phyloP scores from a whole-genome alignment of 2,113 vertebrate genomes.

The Centropristis striata region DNA sequence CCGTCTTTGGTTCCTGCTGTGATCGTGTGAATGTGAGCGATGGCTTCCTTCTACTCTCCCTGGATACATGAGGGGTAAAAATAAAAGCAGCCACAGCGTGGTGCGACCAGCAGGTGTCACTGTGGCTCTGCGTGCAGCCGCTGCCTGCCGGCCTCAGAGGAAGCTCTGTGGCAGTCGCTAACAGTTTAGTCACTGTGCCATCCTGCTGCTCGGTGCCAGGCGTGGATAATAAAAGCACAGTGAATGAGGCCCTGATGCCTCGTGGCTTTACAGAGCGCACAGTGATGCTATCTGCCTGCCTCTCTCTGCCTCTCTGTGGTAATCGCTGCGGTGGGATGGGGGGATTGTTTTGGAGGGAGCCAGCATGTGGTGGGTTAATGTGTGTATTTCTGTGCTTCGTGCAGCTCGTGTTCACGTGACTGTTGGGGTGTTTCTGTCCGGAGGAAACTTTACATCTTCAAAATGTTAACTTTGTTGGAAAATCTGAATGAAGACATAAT shows the following conservation, averaged over 20 bases:
- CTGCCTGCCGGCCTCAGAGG: background rate
- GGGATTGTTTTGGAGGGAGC: constrained; percentile 1
- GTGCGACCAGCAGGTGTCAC: constrained; percentile 57
- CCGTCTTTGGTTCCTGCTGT: background rate
- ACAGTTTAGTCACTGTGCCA: constrained; percentile 24
- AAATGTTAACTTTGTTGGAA: background rate
- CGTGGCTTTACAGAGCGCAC: constrained; percentile 3
- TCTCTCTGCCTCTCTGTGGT: background rate
- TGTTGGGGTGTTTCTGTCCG: background rate
- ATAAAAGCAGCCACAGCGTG: background rate
- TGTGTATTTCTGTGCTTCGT: background rate
- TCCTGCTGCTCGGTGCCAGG: constrained; percentile 40
- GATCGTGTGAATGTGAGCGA: background rate
- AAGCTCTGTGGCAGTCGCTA: background rate
- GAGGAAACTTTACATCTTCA: background rate
- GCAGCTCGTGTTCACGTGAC: background rate
- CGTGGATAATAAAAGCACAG: constrained; percentile 4
- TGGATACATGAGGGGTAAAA: constrained; percentile 48
- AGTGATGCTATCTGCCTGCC: too few relatives aligned
- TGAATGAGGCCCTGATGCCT: constrained; percentile 27
- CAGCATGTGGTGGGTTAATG: constrained; percentile 13
- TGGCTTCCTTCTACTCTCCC: background rate
- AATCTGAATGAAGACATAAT: background rate
- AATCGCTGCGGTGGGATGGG: background rate
- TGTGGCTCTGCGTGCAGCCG: background rate